These are phyloP conservation scores for Cylloceria caligata DNA, from an alignment of 2,888 invertebrate species.

Conservation along the genomic window DNA sequence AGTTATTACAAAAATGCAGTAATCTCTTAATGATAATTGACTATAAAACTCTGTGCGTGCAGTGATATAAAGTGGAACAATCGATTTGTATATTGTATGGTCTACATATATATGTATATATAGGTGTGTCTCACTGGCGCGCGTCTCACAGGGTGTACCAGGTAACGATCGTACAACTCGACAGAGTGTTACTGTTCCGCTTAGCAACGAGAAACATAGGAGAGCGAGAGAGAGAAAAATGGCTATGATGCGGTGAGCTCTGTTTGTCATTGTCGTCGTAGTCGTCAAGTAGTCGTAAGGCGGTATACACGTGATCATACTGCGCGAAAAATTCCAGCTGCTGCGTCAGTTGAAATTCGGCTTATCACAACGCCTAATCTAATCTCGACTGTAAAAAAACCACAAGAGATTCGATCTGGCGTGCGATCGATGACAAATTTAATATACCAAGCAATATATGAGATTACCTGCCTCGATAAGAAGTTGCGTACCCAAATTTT, in stretches of 20 bases:
- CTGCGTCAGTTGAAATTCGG: slow-evolving; percentile 39
- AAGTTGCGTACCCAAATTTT: slow-evolving; percentile 48
- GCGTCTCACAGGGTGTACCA: not conserved
- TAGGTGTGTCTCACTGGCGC: not conserved
- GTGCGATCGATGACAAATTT: slow-evolving; percentile 16
- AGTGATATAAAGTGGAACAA: not conserved
- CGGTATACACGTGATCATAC: slow-evolving; percentile 31
- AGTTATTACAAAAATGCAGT: not conserved
- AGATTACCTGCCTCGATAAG: not conserved
- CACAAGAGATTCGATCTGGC: slow-evolving; percentile 28
- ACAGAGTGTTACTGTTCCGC: slow-evolving; percentile 55
- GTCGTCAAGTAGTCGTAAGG: not conserved
- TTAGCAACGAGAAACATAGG: slow-evolving; percentile 59
- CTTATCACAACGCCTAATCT: slow-evolving; percentile 53
- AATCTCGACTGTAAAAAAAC: slow-evolving; percentile 48
- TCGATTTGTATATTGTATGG: not conserved
- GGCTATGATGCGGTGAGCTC: not conserved
- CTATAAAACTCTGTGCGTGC: not conserved
- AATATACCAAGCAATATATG: not conserved
- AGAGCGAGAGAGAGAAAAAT: slow-evolving; percentile 38
- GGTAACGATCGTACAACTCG: slow-evolving; percentile 49
- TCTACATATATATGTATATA: not conserved
- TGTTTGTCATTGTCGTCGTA: not conserved
- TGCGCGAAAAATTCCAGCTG: slow-evolving; percentile 21
- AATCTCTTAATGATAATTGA: not conserved